Conservation (phyloP, 2,797 vertebrate genomes). For the Paguma larvata region DNA sequence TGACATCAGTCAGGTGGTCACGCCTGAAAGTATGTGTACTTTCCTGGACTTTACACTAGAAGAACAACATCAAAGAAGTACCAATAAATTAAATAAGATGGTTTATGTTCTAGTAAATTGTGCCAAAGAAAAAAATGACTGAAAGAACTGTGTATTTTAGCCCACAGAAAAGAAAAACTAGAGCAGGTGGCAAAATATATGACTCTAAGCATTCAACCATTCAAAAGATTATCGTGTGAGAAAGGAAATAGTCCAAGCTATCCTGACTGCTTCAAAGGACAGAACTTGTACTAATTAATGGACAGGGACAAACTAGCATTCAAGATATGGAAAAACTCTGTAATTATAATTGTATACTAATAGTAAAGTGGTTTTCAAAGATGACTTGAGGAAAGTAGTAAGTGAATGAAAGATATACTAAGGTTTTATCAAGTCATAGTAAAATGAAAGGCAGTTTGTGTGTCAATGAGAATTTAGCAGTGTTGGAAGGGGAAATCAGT, state of each 20-base stretch:
- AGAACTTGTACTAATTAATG: background rate
- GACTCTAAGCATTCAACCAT: background rate
- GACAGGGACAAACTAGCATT: background rate
- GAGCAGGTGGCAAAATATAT: background rate
- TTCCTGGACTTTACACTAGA: background rate
- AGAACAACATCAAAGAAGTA: background rate
- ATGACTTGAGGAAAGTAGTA: conserved; percentile 1
- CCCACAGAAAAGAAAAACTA: background rate
- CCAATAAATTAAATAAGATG: background rate
- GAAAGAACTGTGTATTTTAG: background rate
- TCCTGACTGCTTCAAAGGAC: background rate
- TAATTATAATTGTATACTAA: background rate
- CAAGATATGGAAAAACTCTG: background rate
- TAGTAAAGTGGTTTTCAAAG: background rate
- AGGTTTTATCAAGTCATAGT: background rate
- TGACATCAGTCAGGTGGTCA: background rate
- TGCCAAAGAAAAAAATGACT: background rate
- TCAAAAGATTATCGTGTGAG: background rate
- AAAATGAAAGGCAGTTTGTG: background rate
- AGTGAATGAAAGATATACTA: background rate
- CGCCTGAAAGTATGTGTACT: background rate
- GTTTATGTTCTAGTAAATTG: background rate
- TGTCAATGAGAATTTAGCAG: background rate
- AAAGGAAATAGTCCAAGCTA: background rate
- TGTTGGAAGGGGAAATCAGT: background rate